Percentiles rank a stretch among this genome's conserved stretches.
phyloP scores from a whole-genome alignment of 2,797 vertebrate genomes.

The Tokudaia tokunoshimensis region DNA sequence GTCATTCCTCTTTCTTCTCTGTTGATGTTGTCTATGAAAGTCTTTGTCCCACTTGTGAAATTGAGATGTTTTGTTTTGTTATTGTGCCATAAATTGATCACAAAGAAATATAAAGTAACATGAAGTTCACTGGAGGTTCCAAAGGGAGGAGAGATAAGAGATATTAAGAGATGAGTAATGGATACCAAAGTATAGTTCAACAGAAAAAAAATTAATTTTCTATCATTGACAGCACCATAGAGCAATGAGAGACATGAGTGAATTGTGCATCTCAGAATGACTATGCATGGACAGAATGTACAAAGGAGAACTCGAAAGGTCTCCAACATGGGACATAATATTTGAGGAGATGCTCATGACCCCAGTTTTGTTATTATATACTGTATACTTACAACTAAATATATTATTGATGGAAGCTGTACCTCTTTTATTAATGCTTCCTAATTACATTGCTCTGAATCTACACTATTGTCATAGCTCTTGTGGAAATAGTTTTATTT shows the following conservation, averaged over 20 bases:
- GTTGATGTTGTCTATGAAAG: background rate
- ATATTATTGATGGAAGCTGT: background rate
- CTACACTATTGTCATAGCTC: constrained; percentile 8
- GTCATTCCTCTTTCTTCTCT: background rate
- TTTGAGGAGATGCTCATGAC: background rate
- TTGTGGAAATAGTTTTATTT: constrained; percentile 72
- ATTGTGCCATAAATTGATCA: background rate
- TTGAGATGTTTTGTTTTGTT: background rate
- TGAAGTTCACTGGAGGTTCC: background rate
- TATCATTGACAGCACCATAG: background rate
- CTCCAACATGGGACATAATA: background rate
- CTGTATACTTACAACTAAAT: background rate
- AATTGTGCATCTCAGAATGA: background rate
- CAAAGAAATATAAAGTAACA: background rate
- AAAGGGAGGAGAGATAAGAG: background rate
- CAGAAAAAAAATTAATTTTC: too few species aligned
- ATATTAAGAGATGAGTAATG: background rate
- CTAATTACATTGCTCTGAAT: constrained; percentile 24
- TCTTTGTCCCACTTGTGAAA: background rate
- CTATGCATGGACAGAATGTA: background rate
- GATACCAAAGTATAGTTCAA: background rate
- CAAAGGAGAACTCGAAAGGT: background rate
- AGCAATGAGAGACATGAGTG: background rate
- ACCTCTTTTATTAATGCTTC: background rate
- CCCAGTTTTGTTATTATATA: background rate